A percentile compares a stretch with the other conserved stretches of the same genome.
Conservation (phyloP, 2,113 vertebrate species). For the Ursus arctos region DNA sequence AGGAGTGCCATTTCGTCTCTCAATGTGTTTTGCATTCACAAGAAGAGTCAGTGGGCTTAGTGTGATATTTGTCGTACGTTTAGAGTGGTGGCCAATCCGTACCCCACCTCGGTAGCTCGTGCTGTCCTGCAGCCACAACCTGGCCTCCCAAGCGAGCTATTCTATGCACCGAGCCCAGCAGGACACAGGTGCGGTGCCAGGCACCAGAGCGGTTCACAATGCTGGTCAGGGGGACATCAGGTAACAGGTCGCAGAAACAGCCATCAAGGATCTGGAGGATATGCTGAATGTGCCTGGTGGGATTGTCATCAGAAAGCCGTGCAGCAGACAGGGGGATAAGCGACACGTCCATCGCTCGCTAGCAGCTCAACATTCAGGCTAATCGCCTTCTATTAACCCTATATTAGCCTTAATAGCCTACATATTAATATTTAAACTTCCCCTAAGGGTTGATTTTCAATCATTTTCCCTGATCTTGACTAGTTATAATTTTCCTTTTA, state of each 20-base stretch:
- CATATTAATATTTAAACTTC: not conserved
- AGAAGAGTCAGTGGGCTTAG: not conserved
- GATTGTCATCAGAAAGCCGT: not conserved
- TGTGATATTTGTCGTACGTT: constrained; percentile 39
- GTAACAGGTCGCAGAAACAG: not conserved
- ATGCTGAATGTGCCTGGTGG: not conserved
- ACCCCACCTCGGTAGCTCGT: not conserved
- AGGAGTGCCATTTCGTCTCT: constrained; percentile 16
- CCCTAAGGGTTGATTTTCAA: not conserved
- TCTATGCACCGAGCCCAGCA: not conserved
- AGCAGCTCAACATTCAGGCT: not conserved
- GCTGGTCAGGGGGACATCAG: not conserved
- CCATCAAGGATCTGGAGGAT: not conserved
- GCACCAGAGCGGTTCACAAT: not conserved
- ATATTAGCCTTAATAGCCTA: not conserved
- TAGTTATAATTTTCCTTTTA: not conserved
- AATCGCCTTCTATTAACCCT: not conserved
- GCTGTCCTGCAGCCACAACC: not conserved
- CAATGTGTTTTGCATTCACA: constrained; percentile 40
- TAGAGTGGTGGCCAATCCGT: constrained; percentile 7
- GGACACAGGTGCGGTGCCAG: not conserved
- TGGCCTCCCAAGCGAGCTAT: not conserved
- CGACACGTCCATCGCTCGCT: accelerated
- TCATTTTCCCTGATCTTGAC: constrained; percentile 10
- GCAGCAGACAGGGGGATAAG: not conserved